phyloP scores from a whole-genome alignment of 2,888 invertebrate genomes.

The Trichacis sp. region DNA sequence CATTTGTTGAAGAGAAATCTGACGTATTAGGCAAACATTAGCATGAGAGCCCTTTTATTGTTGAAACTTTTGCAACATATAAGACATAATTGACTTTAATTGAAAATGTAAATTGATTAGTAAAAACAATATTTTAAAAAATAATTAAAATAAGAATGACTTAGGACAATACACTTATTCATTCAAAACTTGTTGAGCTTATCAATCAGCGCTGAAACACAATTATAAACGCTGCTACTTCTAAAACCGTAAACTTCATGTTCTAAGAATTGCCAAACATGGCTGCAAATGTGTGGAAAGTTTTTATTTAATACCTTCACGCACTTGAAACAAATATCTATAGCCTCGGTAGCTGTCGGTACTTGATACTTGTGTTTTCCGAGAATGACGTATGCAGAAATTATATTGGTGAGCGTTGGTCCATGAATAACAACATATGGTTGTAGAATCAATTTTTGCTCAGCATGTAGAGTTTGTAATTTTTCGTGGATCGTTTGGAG shows the following conservation, averaged over 20 bases:
- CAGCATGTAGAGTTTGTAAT: constrained; percentile 10
- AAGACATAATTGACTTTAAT: no score
- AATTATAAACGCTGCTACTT: constrained; percentile 10
- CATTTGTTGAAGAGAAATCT: no score
- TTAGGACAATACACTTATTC: no score
- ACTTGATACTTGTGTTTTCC: constrained; percentile 25
- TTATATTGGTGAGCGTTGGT: constrained; percentile 21
- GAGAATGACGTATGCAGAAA: constrained; percentile 22
- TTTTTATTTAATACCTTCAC: constrained; percentile 21
- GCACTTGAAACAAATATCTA: constrained; percentile 29
- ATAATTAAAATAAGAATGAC: no score
- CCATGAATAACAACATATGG: constrained; percentile 31
- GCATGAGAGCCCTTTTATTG: no score
- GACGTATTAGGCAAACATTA: no score
- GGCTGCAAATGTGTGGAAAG: constrained; percentile 22
- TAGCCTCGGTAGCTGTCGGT: constrained; percentile 14
- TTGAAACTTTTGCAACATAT: no score
- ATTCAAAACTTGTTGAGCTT: constrained; percentile 13
- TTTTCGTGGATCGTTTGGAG: constrained; percentile 3
- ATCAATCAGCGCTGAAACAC: constrained; percentile 19
- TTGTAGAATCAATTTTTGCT: constrained; percentile 22
- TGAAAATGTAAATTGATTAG: no score
- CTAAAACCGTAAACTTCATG: constrained; percentile 11
- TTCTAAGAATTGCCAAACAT: constrained; percentile 35
- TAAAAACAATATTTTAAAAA: no score